Percentiles rank a stretch among this genome's conserved stretches.
Conservation (phyloP, 2,888 invertebrate genomes). For the Macrophya alboannulata region DNA sequence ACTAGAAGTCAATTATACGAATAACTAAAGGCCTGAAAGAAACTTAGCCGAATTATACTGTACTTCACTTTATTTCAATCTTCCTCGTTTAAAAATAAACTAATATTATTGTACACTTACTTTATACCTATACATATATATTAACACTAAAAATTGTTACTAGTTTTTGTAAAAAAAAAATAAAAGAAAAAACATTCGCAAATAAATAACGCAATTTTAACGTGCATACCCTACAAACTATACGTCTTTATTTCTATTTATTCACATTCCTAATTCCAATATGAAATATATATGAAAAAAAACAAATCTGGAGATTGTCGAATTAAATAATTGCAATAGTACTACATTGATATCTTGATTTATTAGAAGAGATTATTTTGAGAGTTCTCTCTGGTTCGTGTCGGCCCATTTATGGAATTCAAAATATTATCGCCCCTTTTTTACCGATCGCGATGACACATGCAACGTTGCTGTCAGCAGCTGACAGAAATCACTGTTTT, state of each 20-base stretch:
- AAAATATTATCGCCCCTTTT: constrained; percentile 29
- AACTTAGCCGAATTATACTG: background rate
- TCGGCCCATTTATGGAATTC: constrained; percentile 43
- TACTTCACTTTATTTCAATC: background rate
- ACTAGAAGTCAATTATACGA: constrained; percentile 19
- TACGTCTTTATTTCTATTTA: background rate
- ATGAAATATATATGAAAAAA: background rate
- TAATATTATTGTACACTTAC: background rate
- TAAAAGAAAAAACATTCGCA: background rate
- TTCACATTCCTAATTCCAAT: background rate
- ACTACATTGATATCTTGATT: background rate
- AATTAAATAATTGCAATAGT: background rate
- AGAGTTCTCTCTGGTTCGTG: background rate
- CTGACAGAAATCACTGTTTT: constrained; percentile 51
- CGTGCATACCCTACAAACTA: background rate
- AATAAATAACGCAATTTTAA: constrained; percentile 6
- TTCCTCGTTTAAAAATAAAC: background rate
- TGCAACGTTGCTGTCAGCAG: constrained; percentile 34
- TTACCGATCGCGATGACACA: constrained; percentile 51
- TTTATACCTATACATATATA: background rate
- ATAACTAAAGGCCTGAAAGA: background rate
- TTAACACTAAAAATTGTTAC: constrained; percentile 37
- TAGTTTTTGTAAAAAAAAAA: constrained; percentile 48
- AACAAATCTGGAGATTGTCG: background rate
- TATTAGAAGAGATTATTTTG: constrained; percentile 4